Base-by-base conservation (phyloP, 2,113 vertebrate genomes). In the Balaeniceps rex region DNA sequence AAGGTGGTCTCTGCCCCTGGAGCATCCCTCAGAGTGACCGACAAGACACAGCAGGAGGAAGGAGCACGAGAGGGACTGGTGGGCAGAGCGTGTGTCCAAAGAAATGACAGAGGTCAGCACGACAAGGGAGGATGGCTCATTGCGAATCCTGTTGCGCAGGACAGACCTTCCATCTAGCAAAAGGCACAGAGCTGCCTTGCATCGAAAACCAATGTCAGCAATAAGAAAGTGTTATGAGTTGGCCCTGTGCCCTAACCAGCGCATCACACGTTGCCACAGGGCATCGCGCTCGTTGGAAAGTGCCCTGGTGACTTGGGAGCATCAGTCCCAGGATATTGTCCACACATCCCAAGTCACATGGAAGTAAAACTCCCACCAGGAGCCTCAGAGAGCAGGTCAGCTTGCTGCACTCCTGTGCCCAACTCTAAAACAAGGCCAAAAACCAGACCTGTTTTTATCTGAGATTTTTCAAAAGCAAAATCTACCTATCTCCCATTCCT, bases 221-320 rank as follows among this genome's bases (percentile, higher is more conserved):
- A 60, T n/a, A 65, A 77, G 40, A 60, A 66, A 66, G 4, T 11
- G n/a, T 44, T n/a, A n/a, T 49, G 68, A 49, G 60, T 49, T 55
- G 14, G 16, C 61, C 46, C 69, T 57, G 10, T 46, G 28, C 64
- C 34, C 29, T 77, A 40, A 44, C 40, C 23, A 68, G 40, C 3
- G 4, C 25, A 51, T 55, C 7, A 0, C 46, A 36, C 1, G 0
- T 33, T 54, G 52, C 34, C 33, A 46, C 36, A 47, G 58, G 31
- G 10, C 34, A 71, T 40, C 1, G 0, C 0, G 1, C 14, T 47
- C 6, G 0, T 23, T 72, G 29, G 47, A 66, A 85, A 61, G 36
- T 38, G 52, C 16, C 29, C 21, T 24, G 28, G 14, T 51, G 36
- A 63, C 25, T 76, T 55, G 33, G 28, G 19, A 84, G 7, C 57